Evolutionary conservation across 2,797 vertebrate species (phyloP).

Genomic region (Liparis tanakae): DNA sequence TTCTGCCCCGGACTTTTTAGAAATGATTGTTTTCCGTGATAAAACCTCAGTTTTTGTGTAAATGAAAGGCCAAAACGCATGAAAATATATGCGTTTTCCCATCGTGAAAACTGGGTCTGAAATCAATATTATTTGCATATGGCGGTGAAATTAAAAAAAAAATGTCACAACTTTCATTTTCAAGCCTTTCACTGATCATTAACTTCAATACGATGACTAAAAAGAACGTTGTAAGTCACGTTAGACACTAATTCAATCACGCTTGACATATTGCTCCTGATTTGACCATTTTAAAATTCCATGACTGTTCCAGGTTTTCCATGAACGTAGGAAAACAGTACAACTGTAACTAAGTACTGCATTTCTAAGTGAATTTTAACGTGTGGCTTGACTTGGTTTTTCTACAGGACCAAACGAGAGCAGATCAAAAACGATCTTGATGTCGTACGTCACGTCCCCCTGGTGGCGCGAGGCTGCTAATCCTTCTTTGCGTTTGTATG

Average conservation of each 20-base stretch:
- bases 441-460: constrained; percentile 62
- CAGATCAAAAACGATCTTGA: constrained; percentile 68
- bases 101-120: no score
- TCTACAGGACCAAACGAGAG: constrained; percentile 55
- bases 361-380: constrained; percentile 25
- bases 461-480: constrained; percentile 63
- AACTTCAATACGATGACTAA: constrained; percentile 12
- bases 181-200: not conserved
- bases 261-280: constrained; percentile 14
- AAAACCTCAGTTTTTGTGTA: no score
- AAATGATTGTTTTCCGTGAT: no score
- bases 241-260: constrained; percentile 1
- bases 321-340: no score
- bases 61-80: no score
- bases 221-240: not conserved
- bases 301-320: no score
- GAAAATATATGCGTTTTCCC: no score
- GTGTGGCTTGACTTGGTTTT: constrained; percentile 57
- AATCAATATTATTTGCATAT: not conserved
- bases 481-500: constrained; percentile 35
- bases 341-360: constrained; percentile 12
- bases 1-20: no score
- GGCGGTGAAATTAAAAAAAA: not conserved
- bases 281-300: no score
- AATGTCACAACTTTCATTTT: not conserved